Percentiles rank a stretch among this genome's conserved stretches.
Evolutionary conservation across 2,888 invertebrate genomes (phyloP).

Genomic region (Dione juno): DNA sequence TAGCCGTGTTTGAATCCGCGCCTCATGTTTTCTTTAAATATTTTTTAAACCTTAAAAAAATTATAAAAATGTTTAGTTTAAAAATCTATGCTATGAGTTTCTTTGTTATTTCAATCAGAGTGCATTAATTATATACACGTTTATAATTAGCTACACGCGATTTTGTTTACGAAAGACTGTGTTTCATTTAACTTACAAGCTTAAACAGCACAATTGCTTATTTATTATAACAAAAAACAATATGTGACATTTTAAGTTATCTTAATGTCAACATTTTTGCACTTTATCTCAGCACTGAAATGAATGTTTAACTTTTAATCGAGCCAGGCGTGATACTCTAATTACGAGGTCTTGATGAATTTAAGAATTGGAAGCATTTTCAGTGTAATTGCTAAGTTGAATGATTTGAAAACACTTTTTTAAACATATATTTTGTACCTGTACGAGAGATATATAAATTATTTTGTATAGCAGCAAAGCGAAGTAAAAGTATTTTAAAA

Average conservation of each 20-base stretch:
- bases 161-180: neutral
- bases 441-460: neutral
- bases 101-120: neutral
- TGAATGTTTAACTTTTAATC: neutral
- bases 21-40: too few species aligned
- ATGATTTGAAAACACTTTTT: neutral
- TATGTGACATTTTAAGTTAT: neutral
- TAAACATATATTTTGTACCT: neutral
- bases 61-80: too few species aligned
- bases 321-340: neutral
- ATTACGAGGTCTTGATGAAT: neutral
- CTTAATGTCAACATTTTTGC: neutral
- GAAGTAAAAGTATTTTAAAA: neutral
- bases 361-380: neutral
- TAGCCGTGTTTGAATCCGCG: too few species aligned
- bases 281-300: neutral
- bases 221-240: neutral
- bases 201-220: neutral
- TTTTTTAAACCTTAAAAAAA: too few species aligned
- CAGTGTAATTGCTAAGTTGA: neutral
- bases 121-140: neutral
- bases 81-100: slow-evolving; percentile 1
- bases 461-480: too few species aligned
- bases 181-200: neutral
- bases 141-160: slow-evolving; percentile 7